phyloP scores from a whole-genome alignment of 1,140 invertebrate species.

The Choristoneura fumiferana region DNA sequence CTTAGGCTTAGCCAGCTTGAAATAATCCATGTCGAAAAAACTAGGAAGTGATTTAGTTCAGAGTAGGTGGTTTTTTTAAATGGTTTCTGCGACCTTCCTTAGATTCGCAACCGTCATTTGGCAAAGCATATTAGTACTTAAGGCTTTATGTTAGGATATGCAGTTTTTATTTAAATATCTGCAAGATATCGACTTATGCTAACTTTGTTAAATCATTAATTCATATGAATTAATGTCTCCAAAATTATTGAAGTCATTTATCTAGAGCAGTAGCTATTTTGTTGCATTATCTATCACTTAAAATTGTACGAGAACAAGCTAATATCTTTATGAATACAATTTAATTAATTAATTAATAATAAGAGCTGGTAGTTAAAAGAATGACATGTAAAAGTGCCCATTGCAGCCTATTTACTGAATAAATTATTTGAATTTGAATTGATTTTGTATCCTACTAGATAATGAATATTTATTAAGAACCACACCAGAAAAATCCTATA shows the following conservation, averaged over 20 bases:
- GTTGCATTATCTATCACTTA: no score
- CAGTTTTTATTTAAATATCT: background rate
- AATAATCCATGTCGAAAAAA: background rate
- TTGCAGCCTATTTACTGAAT: no score
- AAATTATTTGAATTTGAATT: no score
- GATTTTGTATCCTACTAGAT: no score
- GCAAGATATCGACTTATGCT: background rate
- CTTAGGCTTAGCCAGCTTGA: background rate
- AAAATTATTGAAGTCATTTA: background rate
- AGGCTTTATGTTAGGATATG: background rate
- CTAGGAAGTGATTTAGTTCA: conserved; percentile 13
- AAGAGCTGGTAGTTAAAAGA: no score
- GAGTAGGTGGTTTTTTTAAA: conserved; percentile 20
- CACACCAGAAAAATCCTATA: no score
- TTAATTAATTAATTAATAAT: no score
- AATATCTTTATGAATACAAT: no score
- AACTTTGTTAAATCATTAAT: background rate
- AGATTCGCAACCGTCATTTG: background rate
- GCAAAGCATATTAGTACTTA: background rate
- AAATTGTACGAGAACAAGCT: no score
- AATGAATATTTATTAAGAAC: no score
- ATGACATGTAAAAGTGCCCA: no score
- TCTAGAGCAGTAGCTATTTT: background rate
- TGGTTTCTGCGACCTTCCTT: conserved; percentile 16
- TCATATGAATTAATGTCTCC: background rate